Evolutionary conservation across 35 echinoderm and acorn worm genomes (phyloP).

Genomic region (Eucidaris tribuloides): DNA sequence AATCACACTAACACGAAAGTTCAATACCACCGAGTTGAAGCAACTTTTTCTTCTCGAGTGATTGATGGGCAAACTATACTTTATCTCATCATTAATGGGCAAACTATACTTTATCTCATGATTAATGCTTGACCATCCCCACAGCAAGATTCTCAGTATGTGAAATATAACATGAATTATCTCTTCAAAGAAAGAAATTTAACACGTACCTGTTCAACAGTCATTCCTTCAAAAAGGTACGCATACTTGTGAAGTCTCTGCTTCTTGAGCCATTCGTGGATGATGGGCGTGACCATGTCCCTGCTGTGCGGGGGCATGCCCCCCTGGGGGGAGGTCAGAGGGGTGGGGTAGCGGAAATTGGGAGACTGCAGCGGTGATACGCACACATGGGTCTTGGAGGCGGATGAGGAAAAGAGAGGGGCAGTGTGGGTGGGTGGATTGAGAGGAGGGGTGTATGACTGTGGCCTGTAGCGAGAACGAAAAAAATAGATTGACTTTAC

Average conservation of each 20-base stretch:
- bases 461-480: neutral
- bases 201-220: conserved; percentile 79
- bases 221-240: conserved; percentile 70
- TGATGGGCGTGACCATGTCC: conserved; percentile 56
- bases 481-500: neutral
- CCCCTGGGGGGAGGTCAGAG: conserved; percentile 2
- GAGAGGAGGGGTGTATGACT: conserved; percentile 10
- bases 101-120: too few relatives aligned
- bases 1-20: too few relatives aligned
- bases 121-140: too few relatives aligned
- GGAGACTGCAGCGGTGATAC: neutral
- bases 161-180: too few relatives aligned
- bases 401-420: neutral
- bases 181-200: too few relatives aligned
- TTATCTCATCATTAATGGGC: too few relatives aligned
- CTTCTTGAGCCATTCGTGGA: conserved; percentile 93
- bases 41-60: too few relatives aligned
- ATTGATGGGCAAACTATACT: too few relatives aligned
- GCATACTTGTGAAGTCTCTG: conserved; percentile 91
- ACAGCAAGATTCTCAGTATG: too few relatives aligned
- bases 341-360: conserved; percentile 16
- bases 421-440: conserved; percentile 34
- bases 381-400: conserved; percentile 30
- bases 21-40: too few relatives aligned
- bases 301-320: conserved; percentile 30